phyloP scores from a whole-genome alignment of 2,888 invertebrate species.

The Odontocerum albicorne region DNA sequence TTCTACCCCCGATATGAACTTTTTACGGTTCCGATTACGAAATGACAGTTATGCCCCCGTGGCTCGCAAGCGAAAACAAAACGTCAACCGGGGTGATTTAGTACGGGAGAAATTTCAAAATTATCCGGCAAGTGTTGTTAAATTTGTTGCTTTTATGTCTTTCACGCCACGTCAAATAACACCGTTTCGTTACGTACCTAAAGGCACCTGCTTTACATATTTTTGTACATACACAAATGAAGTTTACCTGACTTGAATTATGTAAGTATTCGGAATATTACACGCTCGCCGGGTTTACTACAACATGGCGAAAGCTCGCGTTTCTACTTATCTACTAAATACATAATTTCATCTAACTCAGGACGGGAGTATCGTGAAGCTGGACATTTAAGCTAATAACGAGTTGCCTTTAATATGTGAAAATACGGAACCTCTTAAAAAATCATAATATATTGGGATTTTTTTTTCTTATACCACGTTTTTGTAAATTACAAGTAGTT shows the following conservation, averaged over 20 bases:
- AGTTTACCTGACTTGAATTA: slow-evolving; percentile 24
- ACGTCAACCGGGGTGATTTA: slow-evolving; percentile 23
- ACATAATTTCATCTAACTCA: slow-evolving; percentile 5
- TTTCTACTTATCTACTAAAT: slow-evolving; percentile 14
- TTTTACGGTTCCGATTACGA: slow-evolving; percentile 46
- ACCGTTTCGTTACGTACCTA: slow-evolving; percentile 48
- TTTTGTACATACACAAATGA: slow-evolving; percentile 27
- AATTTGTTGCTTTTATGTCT: slow-evolving; percentile 27
- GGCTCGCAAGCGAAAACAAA: slow-evolving; percentile 12
- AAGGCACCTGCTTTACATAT: slow-evolving; percentile 60
- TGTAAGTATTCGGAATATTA: slow-evolving; percentile 23
- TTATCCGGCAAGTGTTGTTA: slow-evolving; percentile 23
- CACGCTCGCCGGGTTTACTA: slow-evolving; percentile 14
- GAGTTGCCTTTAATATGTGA: neutral
- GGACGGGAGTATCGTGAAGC: neutral
- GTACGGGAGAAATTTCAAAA: slow-evolving; percentile 22
- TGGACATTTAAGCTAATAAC: neutral
- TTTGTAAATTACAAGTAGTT: too few species aligned
- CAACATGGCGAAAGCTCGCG: slow-evolving; percentile 15
- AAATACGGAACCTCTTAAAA: neutral
- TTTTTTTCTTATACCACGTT: too few species aligned
- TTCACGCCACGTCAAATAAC: slow-evolving; percentile 30
- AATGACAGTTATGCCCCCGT: slow-evolving; percentile 25
- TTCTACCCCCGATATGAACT: slow-evolving; percentile 44
- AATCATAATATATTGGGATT: too few species aligned